A percentile compares a stretch with the other conserved stretches of the same genome.
These are phyloP conservation scores for Eolophus roseicapilla DNA, from an alignment of 2,113 vertebrate genomes.

Conservation along the genomic window DNA sequence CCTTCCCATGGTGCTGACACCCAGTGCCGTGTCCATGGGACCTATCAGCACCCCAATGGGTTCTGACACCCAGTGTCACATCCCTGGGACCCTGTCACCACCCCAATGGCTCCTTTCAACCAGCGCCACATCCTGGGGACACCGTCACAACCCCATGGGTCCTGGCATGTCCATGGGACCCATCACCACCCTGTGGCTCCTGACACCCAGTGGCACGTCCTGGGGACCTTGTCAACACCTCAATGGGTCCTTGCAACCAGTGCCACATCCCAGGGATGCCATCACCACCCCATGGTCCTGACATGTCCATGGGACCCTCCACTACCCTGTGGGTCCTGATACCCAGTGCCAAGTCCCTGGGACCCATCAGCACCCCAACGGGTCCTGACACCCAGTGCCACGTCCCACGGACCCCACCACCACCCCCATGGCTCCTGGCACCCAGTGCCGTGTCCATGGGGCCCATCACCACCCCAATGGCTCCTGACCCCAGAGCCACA, in stretches of 20 bases:
- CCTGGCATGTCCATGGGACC: no score
- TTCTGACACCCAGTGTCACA: accelerated
- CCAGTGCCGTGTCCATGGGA: not conserved
- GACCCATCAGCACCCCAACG: no score
- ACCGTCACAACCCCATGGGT: not conserved
- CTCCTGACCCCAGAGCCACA: no score
- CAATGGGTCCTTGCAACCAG: not conserved
- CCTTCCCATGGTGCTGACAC: not conserved
- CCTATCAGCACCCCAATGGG: no score
- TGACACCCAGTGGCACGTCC: not conserved
- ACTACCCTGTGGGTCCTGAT: no score
- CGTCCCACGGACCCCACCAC: no score
- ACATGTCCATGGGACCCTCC: no score
- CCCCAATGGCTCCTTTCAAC: not conserved
- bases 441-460: no score
- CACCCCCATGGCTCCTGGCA: no score
- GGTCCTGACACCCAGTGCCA: no score
- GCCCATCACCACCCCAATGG: not conserved
- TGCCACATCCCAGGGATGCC: not conserved
- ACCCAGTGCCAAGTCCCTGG: not conserved
- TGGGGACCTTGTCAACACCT: accelerated
- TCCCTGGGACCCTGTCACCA: accelerated
- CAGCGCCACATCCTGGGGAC: accelerated
- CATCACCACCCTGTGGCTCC: no score
- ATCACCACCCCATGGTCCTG: no score